Evolutionary conservation across 2,888 invertebrate species (phyloP).

Genomic region (Chromoteleia sp.): DNA sequence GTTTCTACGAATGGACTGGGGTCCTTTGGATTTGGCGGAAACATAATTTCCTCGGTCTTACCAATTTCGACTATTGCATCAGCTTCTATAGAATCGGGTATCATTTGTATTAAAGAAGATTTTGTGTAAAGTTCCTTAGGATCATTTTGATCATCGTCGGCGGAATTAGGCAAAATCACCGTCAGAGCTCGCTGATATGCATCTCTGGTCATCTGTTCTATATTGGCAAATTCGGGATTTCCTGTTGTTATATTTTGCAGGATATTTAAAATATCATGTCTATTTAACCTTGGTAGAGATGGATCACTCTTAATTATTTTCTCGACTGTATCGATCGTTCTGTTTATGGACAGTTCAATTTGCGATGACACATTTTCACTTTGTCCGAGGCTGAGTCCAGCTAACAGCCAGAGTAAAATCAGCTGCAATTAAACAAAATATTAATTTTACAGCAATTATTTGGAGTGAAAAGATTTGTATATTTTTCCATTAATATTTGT

Average conservation of each 20-base stretch:
- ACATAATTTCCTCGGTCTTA: constrained; percentile 60
- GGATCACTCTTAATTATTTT: constrained; percentile 87
- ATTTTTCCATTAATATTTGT: background rate
- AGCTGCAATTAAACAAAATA: constrained; percentile 74
- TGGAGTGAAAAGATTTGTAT: too few relatives aligned
- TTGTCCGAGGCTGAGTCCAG: constrained; percentile 75
- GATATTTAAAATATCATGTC: constrained; percentile 89
- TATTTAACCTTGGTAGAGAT: constrained; percentile 87
- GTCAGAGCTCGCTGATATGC: constrained; percentile 86
- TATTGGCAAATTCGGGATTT: constrained; percentile 69
- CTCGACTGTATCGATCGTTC: constrained; percentile 89
- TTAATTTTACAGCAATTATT: background rate
- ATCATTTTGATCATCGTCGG: constrained; percentile 86
- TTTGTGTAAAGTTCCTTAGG: constrained; percentile 89
- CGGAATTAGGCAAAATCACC: constrained; percentile 89
- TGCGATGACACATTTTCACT: constrained; percentile 77
- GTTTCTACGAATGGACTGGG: constrained; percentile 64
- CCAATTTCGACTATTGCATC: constrained; percentile 62
- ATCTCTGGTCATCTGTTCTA: constrained; percentile 80
- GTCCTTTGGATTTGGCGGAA: constrained; percentile 56
- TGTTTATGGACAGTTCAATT: constrained; percentile 81
- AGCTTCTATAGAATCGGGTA: constrained; percentile 80
- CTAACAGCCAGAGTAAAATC: constrained; percentile 76
- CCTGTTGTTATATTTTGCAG: constrained; percentile 87
- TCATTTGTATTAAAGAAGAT: constrained; percentile 87